Percentiles rank a stretch among this genome's conserved stretches.
phyloP scores from a whole-genome alignment of 2,888 invertebrate genomes.

The Elaeidobius kamerunicus region DNA sequence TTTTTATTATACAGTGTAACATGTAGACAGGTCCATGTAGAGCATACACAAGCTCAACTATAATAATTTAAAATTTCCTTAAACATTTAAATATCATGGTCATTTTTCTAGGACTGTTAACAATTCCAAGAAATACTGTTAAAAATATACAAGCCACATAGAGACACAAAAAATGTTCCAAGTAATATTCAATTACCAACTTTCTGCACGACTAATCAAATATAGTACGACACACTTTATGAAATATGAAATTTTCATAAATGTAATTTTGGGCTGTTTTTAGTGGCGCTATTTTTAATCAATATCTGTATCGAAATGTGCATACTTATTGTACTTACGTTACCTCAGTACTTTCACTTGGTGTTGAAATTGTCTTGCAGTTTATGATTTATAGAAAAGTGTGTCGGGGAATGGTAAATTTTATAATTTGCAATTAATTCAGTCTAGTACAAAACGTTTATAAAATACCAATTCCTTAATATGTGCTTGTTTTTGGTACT shows the following conservation, averaged over 20 bases:
- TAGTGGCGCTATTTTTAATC: background rate
- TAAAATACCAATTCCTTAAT: too few species aligned
- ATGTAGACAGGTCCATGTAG: too few species aligned
- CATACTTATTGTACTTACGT: background rate
- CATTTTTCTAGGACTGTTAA: too few species aligned
- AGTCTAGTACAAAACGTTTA: background rate
- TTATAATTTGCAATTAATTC: background rate
- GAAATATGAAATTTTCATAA: constrained; percentile 2
- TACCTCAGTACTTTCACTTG: background rate
- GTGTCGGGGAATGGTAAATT: constrained; percentile 2
- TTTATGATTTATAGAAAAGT: constrained; percentile 10
- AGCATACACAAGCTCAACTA: too few species aligned
- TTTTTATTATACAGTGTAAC: too few species aligned
- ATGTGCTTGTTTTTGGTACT: too few species aligned
- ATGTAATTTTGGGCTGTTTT: constrained; percentile 3
- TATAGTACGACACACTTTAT: background rate
- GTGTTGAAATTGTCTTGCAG: constrained; percentile 12
- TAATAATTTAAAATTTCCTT: too few species aligned
- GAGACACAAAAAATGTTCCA: constrained; percentile 4
- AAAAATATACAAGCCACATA: too few species aligned
- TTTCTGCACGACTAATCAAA: constrained; percentile 11
- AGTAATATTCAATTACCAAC: constrained; percentile 2
- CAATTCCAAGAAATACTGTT: too few species aligned
- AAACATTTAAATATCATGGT: too few species aligned
- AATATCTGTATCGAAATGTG: background rate